phyloP scores from a whole-genome alignment of 2,888 invertebrate species.

The Stenoptilia bipunctidactyla region DNA sequence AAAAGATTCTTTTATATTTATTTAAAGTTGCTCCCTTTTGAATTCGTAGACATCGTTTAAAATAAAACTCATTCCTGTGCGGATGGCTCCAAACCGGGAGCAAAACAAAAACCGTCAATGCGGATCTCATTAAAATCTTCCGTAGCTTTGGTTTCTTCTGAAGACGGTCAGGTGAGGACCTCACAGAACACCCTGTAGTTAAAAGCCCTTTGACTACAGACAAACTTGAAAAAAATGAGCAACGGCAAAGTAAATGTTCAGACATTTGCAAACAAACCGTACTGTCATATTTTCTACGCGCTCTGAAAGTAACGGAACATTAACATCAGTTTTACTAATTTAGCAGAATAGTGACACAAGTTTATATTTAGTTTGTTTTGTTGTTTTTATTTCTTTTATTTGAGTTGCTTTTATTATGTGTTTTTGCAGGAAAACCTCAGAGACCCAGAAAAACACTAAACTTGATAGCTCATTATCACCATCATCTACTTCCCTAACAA shows the following conservation, averaged over 20 bases:
- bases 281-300: constrained; percentile 2
- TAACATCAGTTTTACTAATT: constrained; percentile 9
- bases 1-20: no score
- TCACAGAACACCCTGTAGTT: constrained; percentile 10
- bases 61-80: constrained; percentile 17
- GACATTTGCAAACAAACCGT: constrained; percentile 13
- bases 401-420: constrained; percentile 9
- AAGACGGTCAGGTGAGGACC: constrained; percentile 45
- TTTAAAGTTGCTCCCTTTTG: neutral
- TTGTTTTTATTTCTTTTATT: constrained; percentile 25
- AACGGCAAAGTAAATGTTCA: neutral
- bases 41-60: constrained; percentile 9
- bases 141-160: constrained; percentile 62
- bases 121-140: constrained; percentile 65
- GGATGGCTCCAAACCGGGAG: constrained; percentile 26
- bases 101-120: constrained; percentile 56
- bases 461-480: constrained; percentile 51
- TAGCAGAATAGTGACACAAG: neutral
- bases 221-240: neutral
- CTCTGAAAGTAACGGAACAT: constrained; percentile 19
- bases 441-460: constrained; percentile 62
- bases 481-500: constrained; percentile 57
- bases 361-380: constrained; percentile 23
- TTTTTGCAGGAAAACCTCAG: constrained; percentile 59
- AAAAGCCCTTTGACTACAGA: constrained; percentile 30